Evolutionary conservation across 2,888 invertebrate genomes (phyloP), one percentile per base, ranked within the genome.

Genomic region (Drosophila paucipuncta): DNA sequence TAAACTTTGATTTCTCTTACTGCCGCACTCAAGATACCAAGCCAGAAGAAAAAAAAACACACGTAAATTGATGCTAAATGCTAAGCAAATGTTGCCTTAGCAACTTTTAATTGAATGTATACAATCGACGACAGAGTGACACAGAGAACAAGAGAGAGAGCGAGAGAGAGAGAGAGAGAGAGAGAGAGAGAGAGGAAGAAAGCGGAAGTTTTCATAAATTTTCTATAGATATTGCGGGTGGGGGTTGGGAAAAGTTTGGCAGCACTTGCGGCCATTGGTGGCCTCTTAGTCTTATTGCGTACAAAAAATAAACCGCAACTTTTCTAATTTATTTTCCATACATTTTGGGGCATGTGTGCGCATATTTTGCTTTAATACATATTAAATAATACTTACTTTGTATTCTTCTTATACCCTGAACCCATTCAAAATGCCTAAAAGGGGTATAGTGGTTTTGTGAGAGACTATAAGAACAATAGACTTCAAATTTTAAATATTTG

Each of bases 361-460:
- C 71, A 63, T 73, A 69, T 79, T 75, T 71, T 73, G 69, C 81
- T 75, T 73, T 90, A 81, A 83, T 88, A 85, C 83, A 85, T 80
- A 90, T 88, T 88, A 80, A 82, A 90, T 85, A 86, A 82, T 90
- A 88, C 88, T 87, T 82, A 87, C 83, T 90, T 83, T 83, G 70
- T 85, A 75, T 90, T 87, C 82, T 76, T 72, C 85, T 78, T 89
- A 25, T 25, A 22, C 47, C 25, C 47, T 47, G 9, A 47, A 9
- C 9, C 1, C 25, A 25, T 25, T 47, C 9, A 47, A 47, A 47
- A 9, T 25, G 4, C 16, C 25, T 25, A 9, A 9, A 25, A 16
- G 9, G 16, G 16, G 25, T 25, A 2, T 9, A 9, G 9, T 47
- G 16, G 25, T 47, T 25, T 16, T 47, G 1, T 4, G 16, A 5